Base-by-base conservation (phyloP, 2,113 vertebrate species). In the Semnornis frantzii region DNA sequence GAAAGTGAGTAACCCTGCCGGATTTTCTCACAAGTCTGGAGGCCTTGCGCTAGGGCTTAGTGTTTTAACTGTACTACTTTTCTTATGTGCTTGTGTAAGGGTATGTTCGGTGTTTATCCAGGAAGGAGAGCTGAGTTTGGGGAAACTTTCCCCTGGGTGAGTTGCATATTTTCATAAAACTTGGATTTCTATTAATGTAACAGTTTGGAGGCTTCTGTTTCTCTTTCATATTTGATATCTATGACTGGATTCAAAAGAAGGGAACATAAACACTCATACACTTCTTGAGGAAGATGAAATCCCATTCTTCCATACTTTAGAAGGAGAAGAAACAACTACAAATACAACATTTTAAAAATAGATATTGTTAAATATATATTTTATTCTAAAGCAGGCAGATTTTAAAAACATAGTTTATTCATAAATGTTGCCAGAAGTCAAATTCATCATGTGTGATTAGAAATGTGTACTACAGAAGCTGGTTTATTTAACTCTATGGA, bases 401-500 rank as follows among this genome's bases (percentile, higher is more conserved):
- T 69, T 75, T 39, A 2, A 10, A 46, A 73, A 66, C 27, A 15
- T 19, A 72, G 3, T 44, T 71, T 31, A 37, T 23, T 23, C 31
- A 12, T 58, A 17, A 54, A 34, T 64, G 6, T 70, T 85, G 5
- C 8, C 48, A 76, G 33, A 70, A 89, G 15, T 82, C 16, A 82
- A 75, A 74, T 5, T 68, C 10, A 68, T 59, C 58, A 50, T 6
- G 8, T 80, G 15, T 82, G 84, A 76, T 57, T 87, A 63, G 55
- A 76, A 82, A 85, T 12, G 15, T 80, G 25, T 37, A 42, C 57
- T 66, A 48, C 4, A 12, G 31, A 64, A 71, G 25, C 6, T 81
- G 57, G 73, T 93, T 90, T 85, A 73, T 85, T 92, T 84, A 72
- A 82, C 55, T 89, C 89, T 87, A 77, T 33, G 23, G 78, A 50